Conservation (phyloP, 2,888 invertebrate genomes). For the Phrixothrix hirtus region DNA sequence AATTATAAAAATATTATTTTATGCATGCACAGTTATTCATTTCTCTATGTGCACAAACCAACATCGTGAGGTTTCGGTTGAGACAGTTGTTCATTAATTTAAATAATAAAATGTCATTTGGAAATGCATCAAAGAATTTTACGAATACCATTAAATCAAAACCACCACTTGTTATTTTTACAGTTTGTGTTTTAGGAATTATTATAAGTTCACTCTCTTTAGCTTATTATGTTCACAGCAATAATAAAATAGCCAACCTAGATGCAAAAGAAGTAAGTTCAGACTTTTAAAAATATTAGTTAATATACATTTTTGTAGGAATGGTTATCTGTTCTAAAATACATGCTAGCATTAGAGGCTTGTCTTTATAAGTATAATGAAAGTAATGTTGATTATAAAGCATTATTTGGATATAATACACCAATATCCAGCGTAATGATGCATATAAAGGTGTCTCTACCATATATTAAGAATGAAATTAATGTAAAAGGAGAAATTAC, state of each 20-base stretch:
- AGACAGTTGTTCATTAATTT: too few relatives aligned
- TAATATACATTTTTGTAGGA: constrained; percentile 9
- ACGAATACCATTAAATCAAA: constrained; percentile 17
- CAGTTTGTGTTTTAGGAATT: constrained; percentile 32
- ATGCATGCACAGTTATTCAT: too few relatives aligned
- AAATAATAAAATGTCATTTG: background rate
- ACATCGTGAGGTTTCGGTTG: too few relatives aligned
- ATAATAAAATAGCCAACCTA: constrained; percentile 24
- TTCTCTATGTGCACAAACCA: too few relatives aligned
- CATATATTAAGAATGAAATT: background rate
- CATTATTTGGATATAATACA: background rate
- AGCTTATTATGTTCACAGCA: constrained; percentile 32
- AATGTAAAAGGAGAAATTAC: constrained; percentile 12
- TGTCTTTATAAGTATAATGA: constrained; percentile 4
- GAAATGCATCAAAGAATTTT: constrained; percentile 8
- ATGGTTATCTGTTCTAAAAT: constrained; percentile 21
- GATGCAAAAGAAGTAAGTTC: constrained; percentile 30
- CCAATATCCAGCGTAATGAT: background rate
- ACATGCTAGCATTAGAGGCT: constrained; percentile 7
- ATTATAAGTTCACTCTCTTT: constrained; percentile 31
- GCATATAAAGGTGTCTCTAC: background rate
- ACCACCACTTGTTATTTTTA: constrained; percentile 33
- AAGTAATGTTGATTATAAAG: background rate
- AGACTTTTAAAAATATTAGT: background rate
- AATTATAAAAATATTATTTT: too few relatives aligned